These are phyloP conservation scores for Antennarius maculatus DNA, from an alignment of 2,797 vertebrate species.

Conservation along the genomic window DNA sequence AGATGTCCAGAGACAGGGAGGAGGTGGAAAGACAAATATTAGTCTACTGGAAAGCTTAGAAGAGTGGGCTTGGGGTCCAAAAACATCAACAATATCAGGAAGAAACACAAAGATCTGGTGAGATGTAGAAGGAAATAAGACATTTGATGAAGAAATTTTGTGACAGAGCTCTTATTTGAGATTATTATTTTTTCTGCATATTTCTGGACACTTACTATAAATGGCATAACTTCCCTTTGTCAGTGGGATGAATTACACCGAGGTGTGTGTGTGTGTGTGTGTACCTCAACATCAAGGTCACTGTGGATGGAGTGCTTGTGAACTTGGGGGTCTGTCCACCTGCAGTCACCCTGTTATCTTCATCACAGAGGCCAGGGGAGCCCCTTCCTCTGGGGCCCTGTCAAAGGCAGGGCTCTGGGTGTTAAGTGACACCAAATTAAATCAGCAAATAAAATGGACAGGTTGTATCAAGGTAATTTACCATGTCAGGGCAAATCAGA, in stretches of 20 bases:
- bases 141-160: neutral
- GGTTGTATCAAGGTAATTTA: slow-evolving; percentile 68
- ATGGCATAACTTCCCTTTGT: slow-evolving; percentile 17
- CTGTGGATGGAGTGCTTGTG: slow-evolving; percentile 4
- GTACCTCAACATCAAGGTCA: slow-evolving; percentile 37
- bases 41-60: slow-evolving; percentile 75
- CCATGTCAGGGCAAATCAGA: slow-evolving; percentile 74
- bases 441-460: slow-evolving; percentile 72
- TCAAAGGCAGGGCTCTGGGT: slow-evolving; percentile 45
- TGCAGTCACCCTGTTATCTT: slow-evolving; percentile 5
- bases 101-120: slow-evolving; percentile 31
- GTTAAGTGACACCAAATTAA: slow-evolving; percentile 69
- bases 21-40: slow-evolving; percentile 84
- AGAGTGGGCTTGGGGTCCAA: slow-evolving; percentile 48
- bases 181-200: slow-evolving; percentile 14
- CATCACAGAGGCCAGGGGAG: slow-evolving; percentile 1
- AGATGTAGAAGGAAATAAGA: slow-evolving; percentile 20
- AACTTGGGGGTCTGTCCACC: no score
- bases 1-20: slow-evolving; percentile 74
- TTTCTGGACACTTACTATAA: slow-evolving; percentile 31
- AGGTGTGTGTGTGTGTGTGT: neutral
- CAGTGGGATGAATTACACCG: slow-evolving; percentile 23
- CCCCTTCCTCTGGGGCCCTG: slow-evolving; percentile 28
- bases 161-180: neutral
- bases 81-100: slow-evolving; percentile 71